phyloP scores from a whole-genome alignment of 2,888 invertebrate species.

The Cylindroiulus punctatus region DNA sequence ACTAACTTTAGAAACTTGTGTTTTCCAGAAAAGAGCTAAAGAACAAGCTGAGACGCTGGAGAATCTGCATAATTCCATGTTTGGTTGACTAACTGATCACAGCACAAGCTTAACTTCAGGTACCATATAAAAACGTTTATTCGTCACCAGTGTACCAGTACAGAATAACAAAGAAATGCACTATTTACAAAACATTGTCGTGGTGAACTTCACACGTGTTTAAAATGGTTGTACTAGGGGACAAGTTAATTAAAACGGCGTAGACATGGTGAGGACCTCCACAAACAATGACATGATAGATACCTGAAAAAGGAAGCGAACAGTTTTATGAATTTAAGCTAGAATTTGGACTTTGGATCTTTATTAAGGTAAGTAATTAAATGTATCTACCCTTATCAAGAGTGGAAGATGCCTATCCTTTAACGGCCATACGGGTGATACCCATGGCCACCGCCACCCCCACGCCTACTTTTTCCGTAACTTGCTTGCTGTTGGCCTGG shows the following conservation, averaged over 20 bases:
- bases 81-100: slow-evolving; percentile 71
- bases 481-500: slow-evolving; percentile 58
- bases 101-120: slow-evolving; percentile 20
- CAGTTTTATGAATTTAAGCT: too few species aligned
- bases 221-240: slow-evolving; percentile 51
- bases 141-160: slow-evolving; percentile 54
- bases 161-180: slow-evolving; percentile 54
- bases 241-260: slow-evolving; percentile 49
- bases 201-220: slow-evolving; percentile 49
- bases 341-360: too few species aligned
- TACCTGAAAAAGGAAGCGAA: slow-evolving; percentile 46
- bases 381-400: slow-evolving; percentile 43
- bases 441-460: slow-evolving; percentile 57
- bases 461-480: slow-evolving; percentile 58
- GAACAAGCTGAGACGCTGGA: slow-evolving; percentile 78
- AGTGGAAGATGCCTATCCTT: slow-evolving; percentile 54
- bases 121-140: slow-evolving; percentile 53
- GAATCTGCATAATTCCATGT: slow-evolving; percentile 82
- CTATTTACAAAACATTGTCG: slow-evolving; percentile 55
- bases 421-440: slow-evolving; percentile 59
- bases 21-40: slow-evolving; percentile 70
- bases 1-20: background rate
- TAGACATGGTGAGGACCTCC: slow-evolving; percentile 48
- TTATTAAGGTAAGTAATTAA: background rate
- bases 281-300: slow-evolving; percentile 49